Evolutionary conservation across 1,140 invertebrate genomes (phyloP).

Genomic region (Cydia splendana): DNA sequence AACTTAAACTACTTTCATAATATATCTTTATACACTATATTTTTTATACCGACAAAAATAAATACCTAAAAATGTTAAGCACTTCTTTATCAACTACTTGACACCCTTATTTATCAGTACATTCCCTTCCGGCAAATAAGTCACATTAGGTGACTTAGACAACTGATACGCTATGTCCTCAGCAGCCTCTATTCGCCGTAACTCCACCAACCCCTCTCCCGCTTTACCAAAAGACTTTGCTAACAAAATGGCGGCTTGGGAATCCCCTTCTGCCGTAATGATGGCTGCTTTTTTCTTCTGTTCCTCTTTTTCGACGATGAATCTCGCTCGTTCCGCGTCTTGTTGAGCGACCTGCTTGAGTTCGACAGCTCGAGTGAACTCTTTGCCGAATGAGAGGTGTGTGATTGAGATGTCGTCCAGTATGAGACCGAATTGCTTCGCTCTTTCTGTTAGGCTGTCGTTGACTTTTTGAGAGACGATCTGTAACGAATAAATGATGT

Average conservation of each 20-base stretch:
- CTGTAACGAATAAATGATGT: background rate
- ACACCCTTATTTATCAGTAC: conserved; percentile 82
- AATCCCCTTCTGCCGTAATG: conserved; percentile 98
- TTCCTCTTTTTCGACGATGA: conserved; percentile 96
- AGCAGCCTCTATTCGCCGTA: conserved; percentile 97
- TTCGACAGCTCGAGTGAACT: conserved; percentile 98
- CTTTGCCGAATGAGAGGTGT: conserved; percentile 97
- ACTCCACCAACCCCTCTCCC: conserved; percentile 95
- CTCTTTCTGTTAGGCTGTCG: conserved; percentile 87
- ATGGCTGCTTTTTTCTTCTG: conserved; percentile 98
- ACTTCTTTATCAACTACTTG: background rate
- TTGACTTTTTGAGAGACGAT: conserved; percentile 17
- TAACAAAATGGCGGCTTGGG: conserved; percentile 93
- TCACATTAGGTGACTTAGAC: conserved; percentile 92
- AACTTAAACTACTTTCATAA: too few relatives aligned
- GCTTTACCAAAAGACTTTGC: conserved; percentile 93
- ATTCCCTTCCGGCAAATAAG: conserved; percentile 93
- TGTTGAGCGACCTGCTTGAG: conserved; percentile 99
- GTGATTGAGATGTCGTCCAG: conserved; percentile 98
- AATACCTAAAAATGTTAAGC: background rate
- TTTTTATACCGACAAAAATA: too few relatives aligned
- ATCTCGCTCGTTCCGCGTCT: conserved; percentile 98
- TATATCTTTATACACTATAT: too few relatives aligned
- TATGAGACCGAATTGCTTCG: conserved; percentile 97
- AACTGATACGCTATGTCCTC: conserved; percentile 98